Base-by-base conservation (phyloP, 2,113 vertebrate genomes). In the Potamarius usumacintae region DNA sequence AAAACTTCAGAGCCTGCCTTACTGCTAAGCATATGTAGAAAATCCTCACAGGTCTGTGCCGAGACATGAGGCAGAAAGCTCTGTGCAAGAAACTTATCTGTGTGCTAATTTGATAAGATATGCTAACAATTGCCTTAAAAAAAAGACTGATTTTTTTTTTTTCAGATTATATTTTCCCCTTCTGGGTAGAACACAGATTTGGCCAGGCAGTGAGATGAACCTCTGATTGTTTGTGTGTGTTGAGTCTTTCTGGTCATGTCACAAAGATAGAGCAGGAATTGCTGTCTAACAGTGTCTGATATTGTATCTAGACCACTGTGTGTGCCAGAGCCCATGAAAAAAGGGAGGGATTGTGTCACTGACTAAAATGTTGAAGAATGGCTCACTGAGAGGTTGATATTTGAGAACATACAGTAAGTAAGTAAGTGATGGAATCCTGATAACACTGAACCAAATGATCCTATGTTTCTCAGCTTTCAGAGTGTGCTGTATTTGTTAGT, bases 81-180 rank as follows among this genome's bases (percentile, higher is more conserved):
- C 82, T 88, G 84, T 87, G 88, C 92, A 87, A 77, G 87, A 92
- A 94, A 92, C 90, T 85, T 87, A 92, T 89, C 91, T 89, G 92
- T 94, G 88, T 83, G 86, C 92, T 93, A 93, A 94, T 95, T 93
- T 93, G 91, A 94, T 90, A 83, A 90, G 90, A 91, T 91, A 89
- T 90, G 90, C 86, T 94, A 91, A 91, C 94, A 93, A 71, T 88
- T 90, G 92, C 84, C 92, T 94, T 91, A 94, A 94, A 94, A 92
- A 92, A 89, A 83, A 90, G 90, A 74, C 85, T 92, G 92, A 91
- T 92, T 93, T 93, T 90, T 86, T 91, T 92, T 93, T 93, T 90
- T 84, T 92, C 92, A 69, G 69, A 83, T 90, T 90, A 91, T 80
- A 91, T 84, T 85, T 88, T 67, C 79, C 89, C 90, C 52, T 65